A percentile compares a stretch with the other conserved stretches of the same genome.
phyloP scores from a whole-genome alignment of 2,113 vertebrate genomes.

The Crypturellus undulatus region DNA sequence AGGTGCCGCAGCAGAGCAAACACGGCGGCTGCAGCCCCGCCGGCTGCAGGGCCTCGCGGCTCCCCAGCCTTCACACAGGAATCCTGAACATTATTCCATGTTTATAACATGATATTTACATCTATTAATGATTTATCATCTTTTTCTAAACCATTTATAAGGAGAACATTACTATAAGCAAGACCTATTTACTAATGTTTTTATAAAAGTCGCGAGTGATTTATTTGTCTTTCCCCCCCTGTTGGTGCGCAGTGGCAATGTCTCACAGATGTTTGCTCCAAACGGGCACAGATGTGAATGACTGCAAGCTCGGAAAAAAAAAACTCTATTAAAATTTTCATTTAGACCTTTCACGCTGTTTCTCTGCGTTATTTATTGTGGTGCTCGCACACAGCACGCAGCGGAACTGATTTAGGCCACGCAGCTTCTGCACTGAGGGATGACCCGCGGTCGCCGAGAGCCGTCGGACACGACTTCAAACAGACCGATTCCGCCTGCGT shows the following conservation, averaged over 20 bases:
- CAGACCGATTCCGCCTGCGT: not conserved
- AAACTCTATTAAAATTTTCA: not conserved
- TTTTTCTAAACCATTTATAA: not conserved
- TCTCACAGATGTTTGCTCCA: not conserved
- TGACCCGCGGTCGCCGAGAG: not conserved
- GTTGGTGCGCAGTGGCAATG: not conserved
- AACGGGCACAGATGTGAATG: not conserved
- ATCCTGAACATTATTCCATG: not conserved
- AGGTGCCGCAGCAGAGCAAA: not conserved
- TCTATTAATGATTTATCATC: not conserved
- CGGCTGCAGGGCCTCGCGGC: not conserved
- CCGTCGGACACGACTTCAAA: not conserved
- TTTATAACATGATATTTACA: not conserved
- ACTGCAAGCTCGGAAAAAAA: not conserved
- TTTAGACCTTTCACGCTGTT: not conserved
- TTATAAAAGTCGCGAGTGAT: not conserved
- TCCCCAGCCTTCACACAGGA: not conserved
- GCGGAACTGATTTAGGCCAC: conserved; percentile 19
- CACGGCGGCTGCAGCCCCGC: not conserved
- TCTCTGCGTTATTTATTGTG: conserved; percentile 43
- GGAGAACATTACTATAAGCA: not conserved
- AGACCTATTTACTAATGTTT: not conserved
- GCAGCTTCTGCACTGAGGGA: not conserved
- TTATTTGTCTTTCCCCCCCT: not conserved
- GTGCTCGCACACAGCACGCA: conserved; percentile 18